Percentiles rank a stretch among this genome's conserved stretches.
phyloP scores from a whole-genome alignment of 1,140 invertebrate genomes.

The Chrysoperla carnea region DNA sequence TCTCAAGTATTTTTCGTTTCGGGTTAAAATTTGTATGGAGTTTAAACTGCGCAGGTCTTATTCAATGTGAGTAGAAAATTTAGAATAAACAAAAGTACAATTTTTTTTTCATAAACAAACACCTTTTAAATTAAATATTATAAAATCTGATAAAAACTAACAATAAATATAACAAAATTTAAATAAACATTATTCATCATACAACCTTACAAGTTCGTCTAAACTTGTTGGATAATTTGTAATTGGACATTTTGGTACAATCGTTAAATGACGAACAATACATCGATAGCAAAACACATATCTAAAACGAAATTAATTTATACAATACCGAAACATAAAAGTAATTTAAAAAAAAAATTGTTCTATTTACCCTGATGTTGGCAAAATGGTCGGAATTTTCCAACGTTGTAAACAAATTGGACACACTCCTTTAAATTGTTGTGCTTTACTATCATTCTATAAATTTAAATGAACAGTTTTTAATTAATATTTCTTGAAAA shows the following conservation, averaged over 20 bases:
- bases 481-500: too few relatives aligned
- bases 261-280: slow-evolving; percentile 1
- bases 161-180: too few relatives aligned
- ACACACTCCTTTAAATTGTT: slow-evolving; percentile 2
- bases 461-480: background rate
- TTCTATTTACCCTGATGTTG: slow-evolving; percentile 6
- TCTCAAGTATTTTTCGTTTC: too few relatives aligned
- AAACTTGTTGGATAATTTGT: slow-evolving; percentile 5
- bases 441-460: background rate
- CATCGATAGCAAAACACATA: slow-evolving; percentile 8
- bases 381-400: slow-evolving; percentile 6
- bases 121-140: too few relatives aligned
- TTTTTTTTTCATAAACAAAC: too few relatives aligned
- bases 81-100: too few relatives aligned
- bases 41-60: too few relatives aligned
- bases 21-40: too few relatives aligned
- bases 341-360: background rate
- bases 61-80: too few relatives aligned
- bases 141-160: too few relatives aligned
- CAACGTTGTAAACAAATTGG: slow-evolving; percentile 5
- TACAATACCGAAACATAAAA: background rate
- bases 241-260: slow-evolving; percentile 2
- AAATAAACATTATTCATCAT: background rate
- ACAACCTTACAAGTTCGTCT: slow-evolving; percentile 5
- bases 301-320: slow-evolving; percentile 1